Evolutionary conservation across 1,140 invertebrate genomes (phyloP).

Genomic region (Drosophila lowei): DNA sequence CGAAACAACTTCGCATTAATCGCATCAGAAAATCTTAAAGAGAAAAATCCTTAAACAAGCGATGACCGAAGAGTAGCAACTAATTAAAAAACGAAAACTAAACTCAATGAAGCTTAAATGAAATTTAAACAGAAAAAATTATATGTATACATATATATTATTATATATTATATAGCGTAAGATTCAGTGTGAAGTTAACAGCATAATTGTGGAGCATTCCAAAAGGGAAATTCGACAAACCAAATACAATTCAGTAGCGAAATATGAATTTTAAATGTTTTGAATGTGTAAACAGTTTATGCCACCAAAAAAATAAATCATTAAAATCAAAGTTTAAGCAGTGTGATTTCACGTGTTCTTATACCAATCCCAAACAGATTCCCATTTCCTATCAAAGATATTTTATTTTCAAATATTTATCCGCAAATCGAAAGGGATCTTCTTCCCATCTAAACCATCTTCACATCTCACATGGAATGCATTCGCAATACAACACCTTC

Average conservation of each 20-base stretch:
- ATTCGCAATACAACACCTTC: slow-evolving; percentile 6
- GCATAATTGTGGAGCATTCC: slow-evolving; percentile 64
- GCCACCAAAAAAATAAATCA: slow-evolving; percentile 39
- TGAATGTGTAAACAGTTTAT: slow-evolving; percentile 72
- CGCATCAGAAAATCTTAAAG: slow-evolving; percentile 12
- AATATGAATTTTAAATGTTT: slow-evolving; percentile 70
- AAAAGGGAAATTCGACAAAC: slow-evolving; percentile 42
- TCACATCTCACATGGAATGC: not conserved
- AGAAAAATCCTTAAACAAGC: slow-evolving; percentile 25
- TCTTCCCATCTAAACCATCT: not conserved
- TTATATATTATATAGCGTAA: slow-evolving; percentile 34
- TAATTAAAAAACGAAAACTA: slow-evolving; percentile 29
- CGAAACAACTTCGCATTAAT: slow-evolving; percentile 26
- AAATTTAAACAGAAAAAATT: slow-evolving; percentile 42
- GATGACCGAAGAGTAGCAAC: slow-evolving; percentile 24
- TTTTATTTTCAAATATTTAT: too few species aligned
- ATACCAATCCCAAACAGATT: slow-evolving; percentile 2
- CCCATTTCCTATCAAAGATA: too few species aligned
- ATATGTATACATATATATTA: slow-evolving; percentile 56
- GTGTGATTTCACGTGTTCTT: not conserved
- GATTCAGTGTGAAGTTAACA: slow-evolving; percentile 76
- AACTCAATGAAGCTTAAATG: slow-evolving; percentile 31
- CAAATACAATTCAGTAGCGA: slow-evolving; percentile 37
- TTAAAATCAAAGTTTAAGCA: slow-evolving; percentile 42
- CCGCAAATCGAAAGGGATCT: not conserved